Base-by-base conservation (phyloP, 2,113 vertebrate genomes). In the Balaeniceps rex region DNA sequence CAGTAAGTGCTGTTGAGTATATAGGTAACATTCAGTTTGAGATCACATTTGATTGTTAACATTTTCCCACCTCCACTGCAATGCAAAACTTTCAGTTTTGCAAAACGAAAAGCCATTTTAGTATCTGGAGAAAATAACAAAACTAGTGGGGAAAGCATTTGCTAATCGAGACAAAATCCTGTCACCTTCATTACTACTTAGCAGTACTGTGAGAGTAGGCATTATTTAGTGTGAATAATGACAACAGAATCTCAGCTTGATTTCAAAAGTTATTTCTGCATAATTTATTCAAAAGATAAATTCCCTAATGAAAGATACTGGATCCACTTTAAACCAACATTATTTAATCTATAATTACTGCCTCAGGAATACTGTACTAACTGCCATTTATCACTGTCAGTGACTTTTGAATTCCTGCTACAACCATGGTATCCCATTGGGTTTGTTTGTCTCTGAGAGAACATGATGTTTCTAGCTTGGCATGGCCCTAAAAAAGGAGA, bases 211-310 rank as follows among this genome's bases (percentile, higher is more conserved):
- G 74, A 85, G 29, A 88, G 49, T 16, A 80, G 26, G 58, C 74
- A 93, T 91, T 93, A 94, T 77, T 94, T 94, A 96, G 29, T 26
- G 63, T 86, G 96, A 95, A 83, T 92, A 92, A 93, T 57, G 70
- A 78, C 81, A 93, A 94, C 54, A 75, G 82, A 93, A 94, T 80
- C 87, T 94, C 87, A 95, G 84, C 79, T 94, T 94, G 94, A 91
- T 94, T 95, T 97, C 71, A 29, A 36, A 89, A 94, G 84, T 86
- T 94, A 66, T 63, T 95, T 71, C 93, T 91, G 78, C 75, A 64
- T 91, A 94, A 97, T 95, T 95, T 94, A 94, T 90, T 93, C 71
- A 80, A 77, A 93, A 95, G 84, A 96, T 34, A 91, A 95, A 97
- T 96, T 90, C 93, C 84, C 87, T 88, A 94, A 93, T 81, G 93